Evolutionary conservation across 2,797 vertebrate species (phyloP), one percentile per base, ranked within the genome.

Genomic region (Agapornis canus): DNA sequence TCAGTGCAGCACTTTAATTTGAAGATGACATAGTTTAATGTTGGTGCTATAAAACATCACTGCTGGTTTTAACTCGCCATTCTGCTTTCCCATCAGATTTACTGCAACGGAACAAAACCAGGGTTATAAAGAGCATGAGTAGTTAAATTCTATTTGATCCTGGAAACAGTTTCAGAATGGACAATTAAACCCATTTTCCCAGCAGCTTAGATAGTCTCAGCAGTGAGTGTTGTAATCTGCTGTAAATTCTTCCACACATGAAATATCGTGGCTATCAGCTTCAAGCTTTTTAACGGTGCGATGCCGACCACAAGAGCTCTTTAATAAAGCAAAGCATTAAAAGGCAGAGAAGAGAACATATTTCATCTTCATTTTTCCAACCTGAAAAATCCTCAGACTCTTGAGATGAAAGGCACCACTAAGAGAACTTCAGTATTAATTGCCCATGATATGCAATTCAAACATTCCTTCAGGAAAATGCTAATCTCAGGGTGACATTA

Each of bases 131-230:
- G 94, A 95, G 75, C 92, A 91, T 45, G 82, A 92, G 92, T 94
- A 96, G 92, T 95, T 96, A 97, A 96, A 96, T 96, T 94, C 95
- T 90, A 94, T 97, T 96, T 96, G 94, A 96, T 94, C 77, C 83
- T 92, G 93, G 92, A 97, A 96, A 95, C 86, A 92, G 90, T 88
- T 86, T 71, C 95, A 92, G 92, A 97, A 96, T 95, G 81, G 90
- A 82, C 94, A 96, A 96, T 96, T 95, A 97, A 95, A 96, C 56
- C 63, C 91, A 94, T 89, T 92, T 96, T 94, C 65, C 60, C 71
- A 92, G 78, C 83, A 86, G 90, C 90, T 92, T 54, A 63, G 81
- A 93, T 76, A 93, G 90, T 71, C 92, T 89, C 92, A 92, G 85
- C 91, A 86, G 89, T 89, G 91, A 84, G 69, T 21, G 70, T 13